Conservation (phyloP, 2,888 invertebrate species). For the Cephus nigrinus region DNA sequence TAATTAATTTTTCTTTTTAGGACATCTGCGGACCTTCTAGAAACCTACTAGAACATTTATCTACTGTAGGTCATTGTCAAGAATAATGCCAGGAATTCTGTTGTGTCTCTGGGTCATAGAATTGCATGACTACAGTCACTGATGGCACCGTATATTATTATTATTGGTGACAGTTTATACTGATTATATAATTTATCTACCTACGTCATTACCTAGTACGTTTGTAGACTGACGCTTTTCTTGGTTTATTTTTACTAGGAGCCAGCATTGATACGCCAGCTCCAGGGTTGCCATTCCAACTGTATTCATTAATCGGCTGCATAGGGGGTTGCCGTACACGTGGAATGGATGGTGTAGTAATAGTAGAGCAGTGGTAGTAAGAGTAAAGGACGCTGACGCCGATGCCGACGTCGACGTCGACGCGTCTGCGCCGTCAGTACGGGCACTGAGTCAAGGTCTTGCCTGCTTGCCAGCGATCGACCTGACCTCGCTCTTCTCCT, state of each 20-base stretch:
- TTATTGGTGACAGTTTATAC: not conserved
- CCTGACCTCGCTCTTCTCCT: slow-evolving; percentile 50
- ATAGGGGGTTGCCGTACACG: slow-evolving; percentile 31
- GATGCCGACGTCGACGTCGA: slow-evolving; percentile 22
- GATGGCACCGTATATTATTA: not conserved
- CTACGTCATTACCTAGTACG: not conserved
- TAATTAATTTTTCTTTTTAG: not conserved
- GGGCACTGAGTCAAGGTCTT: slow-evolving; percentile 55
- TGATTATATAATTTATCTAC: not conserved
- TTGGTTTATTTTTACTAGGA: not conserved
- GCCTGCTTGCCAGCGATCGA: slow-evolving; percentile 45
- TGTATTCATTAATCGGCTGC: slow-evolving; percentile 40
- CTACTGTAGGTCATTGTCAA: not conserved
- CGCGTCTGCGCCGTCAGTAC: slow-evolving; percentile 43
- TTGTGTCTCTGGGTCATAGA: not conserved
- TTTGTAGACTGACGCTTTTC: not conserved
- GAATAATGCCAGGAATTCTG: not conserved
- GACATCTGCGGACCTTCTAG: not conserved
- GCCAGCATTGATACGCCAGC: slow-evolving; percentile 6
- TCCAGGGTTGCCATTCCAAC: not conserved
- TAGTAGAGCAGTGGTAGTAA: slow-evolving; percentile 18
- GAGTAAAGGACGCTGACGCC: slow-evolving; percentile 15
- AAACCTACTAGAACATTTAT: not conserved
- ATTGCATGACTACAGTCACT: not conserved
- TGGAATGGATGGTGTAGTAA: slow-evolving; percentile 27